Percentiles rank a stretch among this genome's conserved stretches.
These are phyloP conservation scores for Zaprionus obscuricornis DNA, from an alignment of 2,888 invertebrate genomes.

Conservation along the genomic window DNA sequence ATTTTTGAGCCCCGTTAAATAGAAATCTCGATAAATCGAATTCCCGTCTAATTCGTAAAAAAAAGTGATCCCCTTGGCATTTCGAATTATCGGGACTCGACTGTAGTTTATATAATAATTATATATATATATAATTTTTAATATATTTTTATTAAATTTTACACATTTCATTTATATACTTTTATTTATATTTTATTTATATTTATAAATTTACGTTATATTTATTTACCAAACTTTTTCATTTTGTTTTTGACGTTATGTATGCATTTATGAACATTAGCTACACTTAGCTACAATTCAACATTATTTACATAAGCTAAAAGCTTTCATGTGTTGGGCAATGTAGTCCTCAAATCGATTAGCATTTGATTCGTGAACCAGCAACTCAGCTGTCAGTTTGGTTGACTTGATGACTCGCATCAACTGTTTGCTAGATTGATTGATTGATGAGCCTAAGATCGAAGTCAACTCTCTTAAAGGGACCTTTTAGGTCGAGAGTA, in stretches of 20 bases:
- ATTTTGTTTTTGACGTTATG: neutral
- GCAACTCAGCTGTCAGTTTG: slow-evolving; percentile 59
- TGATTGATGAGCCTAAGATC: slow-evolving; percentile 58
- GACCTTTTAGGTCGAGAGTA: slow-evolving; percentile 17
- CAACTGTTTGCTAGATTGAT: slow-evolving; percentile 43
- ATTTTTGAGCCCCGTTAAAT: no score
- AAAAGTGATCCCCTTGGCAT: no score
- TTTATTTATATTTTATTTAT: no score
- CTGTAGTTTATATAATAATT: no score
- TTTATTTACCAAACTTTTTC: slow-evolving; percentile 7
- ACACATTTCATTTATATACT: no score
- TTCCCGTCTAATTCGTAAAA: no score
- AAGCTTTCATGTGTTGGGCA: slow-evolving; percentile 52
- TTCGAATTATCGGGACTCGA: no score
- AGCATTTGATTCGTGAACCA: slow-evolving; percentile 71
- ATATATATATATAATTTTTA: no score
- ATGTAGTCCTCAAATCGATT: slow-evolving; percentile 56
- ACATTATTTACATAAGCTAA: slow-evolving; percentile 58
- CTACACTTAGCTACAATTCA: slow-evolving; percentile 33
- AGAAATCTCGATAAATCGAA: no score
- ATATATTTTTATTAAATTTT: no score
- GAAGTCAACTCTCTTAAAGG: slow-evolving; percentile 31
- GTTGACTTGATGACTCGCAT: slow-evolving; percentile 72
- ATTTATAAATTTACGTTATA: slow-evolving; percentile 11
- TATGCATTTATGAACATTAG: neutral